Percentiles rank a stretch among this genome's conserved stretches.
phyloP scores from a whole-genome alignment of 1,140 invertebrate genomes.

The Goniozus legneri region DNA sequence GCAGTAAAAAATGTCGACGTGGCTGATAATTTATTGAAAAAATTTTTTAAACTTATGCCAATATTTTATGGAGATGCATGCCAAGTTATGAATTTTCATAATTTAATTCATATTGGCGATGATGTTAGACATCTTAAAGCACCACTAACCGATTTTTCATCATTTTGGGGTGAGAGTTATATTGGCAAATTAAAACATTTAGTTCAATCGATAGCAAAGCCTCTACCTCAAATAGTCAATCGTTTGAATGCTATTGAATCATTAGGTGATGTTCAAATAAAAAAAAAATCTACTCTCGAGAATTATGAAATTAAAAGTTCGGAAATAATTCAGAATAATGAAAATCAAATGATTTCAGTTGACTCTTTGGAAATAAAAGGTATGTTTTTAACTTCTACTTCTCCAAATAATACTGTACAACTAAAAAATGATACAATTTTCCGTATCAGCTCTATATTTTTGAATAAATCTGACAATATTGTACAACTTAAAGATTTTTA shows the following conservation, averaged over 20 bases:
- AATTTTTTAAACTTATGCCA: not conserved
- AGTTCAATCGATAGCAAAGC: not conserved
- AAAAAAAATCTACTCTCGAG: not conserved
- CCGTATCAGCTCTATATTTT: not conserved
- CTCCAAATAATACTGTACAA: not conserved
- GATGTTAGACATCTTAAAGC: slow-evolving; percentile 1
- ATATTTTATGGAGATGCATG: not conserved
- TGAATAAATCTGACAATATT: not conserved
- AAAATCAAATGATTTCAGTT: not conserved
- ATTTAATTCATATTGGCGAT: slow-evolving; percentile 5
- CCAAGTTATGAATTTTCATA: not conserved
- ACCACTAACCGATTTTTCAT: not conserved
- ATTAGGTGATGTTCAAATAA: not conserved
- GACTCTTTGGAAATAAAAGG: not conserved
- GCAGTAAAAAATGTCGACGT: not conserved
- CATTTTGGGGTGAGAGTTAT: not conserved
- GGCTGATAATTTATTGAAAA: not conserved
- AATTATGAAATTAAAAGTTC: not conserved
- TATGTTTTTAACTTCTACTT: not conserved
- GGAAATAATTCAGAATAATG: not conserved
- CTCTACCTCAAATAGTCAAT: not conserved
- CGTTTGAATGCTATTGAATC: not conserved
- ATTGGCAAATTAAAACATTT: not conserved
- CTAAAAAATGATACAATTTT: not conserved
- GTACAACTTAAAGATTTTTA: not conserved